Conservation (phyloP, 92 coral and sea anemone genomes). For the Zoanthus sociatus region DNA sequence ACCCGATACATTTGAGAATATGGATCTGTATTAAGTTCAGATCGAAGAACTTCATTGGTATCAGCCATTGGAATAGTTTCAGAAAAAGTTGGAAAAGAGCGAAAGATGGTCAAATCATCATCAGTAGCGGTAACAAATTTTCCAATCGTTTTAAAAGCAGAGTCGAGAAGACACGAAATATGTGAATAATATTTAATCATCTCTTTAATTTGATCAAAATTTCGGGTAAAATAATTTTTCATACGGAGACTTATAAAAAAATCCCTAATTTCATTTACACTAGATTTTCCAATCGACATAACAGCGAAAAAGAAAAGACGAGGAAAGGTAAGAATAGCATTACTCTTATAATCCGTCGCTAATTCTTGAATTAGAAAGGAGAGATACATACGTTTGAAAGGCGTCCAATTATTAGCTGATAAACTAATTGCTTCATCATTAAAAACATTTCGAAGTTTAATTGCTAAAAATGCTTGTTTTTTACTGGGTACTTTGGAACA, state of each 20-base stretch:
- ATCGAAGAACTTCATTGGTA: too few relatives aligned
- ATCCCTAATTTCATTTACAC: background rate
- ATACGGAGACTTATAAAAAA: background rate
- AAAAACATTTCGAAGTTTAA: constrained; percentile 1
- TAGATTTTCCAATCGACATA: constrained; percentile 16
- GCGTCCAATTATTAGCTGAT: background rate
- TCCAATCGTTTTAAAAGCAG: background rate
- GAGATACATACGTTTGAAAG: background rate
- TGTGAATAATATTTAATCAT: background rate
- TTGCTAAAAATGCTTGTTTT: background rate
- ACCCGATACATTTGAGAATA: background rate
- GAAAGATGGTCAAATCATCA: background rate
- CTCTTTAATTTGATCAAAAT: background rate
- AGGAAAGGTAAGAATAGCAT: background rate
- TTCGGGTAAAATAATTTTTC: background rate
- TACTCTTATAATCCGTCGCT: background rate
- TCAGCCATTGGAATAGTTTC: background rate
- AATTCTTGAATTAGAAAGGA: background rate
- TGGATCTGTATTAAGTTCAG: background rate
- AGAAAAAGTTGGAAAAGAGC: background rate
- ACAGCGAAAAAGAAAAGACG: background rate
- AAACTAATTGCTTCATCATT: background rate
- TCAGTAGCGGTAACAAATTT: background rate
- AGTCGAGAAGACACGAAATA: background rate
- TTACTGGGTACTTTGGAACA: constrained; percentile 7